Evolutionary conservation across 2,113 vertebrate species (phyloP), one percentile per base, ranked within the genome.

Genomic region (Sceloporus tristichus): DNA sequence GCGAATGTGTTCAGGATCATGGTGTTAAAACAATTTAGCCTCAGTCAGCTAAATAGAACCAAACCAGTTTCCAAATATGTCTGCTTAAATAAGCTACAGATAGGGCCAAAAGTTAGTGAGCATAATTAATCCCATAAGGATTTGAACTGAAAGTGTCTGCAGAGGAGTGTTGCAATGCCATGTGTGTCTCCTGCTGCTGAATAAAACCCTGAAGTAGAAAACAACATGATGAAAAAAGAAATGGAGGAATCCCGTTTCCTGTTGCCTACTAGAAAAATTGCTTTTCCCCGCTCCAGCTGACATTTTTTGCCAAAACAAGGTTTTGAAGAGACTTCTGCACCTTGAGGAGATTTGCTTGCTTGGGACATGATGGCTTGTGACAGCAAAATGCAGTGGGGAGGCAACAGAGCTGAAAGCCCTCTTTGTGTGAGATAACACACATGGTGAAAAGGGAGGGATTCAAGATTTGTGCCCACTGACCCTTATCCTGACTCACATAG

Each of bases 61-160:
- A 48, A 86, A 85, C 84, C 5, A 42, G 38, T 85, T 65, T 85
- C 56, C 27, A 86, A 25, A 78, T 66, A 66, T 21, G 14, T n/a
- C 70, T 78, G 25, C 29, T 65, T 78, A 66, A 78, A 66, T 77
- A 40, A 78, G 19, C 75, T 78, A 40, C 18, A 86, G 74, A 86
- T n/a, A 77, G 38, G 62, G 54, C 86, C 74, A 82, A 90, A 86
- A 85, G 3, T 21, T 5, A 86, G 9, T 62, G 53, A 56, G 73
- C 4, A 78, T 84, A 84, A 78, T 83, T 77, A 79, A 48, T 70
- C 23, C 62, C 74, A 70, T 48, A 0, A 21, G 42, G 87, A 92
- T 91, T 87, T 82, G 62, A 40, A 1, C 75, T 74, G 21, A 34
- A 1, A 34, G 79, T 3, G 18, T 88, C 90, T 80, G 7, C 42